Evolutionary conservation across 2,888 invertebrate genomes (phyloP).

Genomic region (Drosophila flavopinicola): DNA sequence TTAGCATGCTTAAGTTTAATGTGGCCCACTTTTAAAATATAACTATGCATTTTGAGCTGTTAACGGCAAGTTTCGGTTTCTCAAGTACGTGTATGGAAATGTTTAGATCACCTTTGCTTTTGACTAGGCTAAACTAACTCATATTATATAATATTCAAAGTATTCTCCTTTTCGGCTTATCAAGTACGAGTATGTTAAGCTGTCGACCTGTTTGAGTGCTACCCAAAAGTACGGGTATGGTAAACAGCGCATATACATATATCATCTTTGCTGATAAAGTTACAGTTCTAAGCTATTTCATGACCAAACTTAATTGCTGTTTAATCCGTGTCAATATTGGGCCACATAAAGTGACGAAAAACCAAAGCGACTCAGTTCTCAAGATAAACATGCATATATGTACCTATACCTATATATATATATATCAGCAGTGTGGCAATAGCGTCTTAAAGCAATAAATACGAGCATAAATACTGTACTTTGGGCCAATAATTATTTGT

Average conservation of each 20-base stretch:
- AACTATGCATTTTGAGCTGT: not conserved
- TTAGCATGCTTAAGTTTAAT: slow-evolving; percentile 14
- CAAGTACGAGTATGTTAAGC: not conserved
- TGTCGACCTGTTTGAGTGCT: not conserved
- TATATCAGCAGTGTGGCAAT: slow-evolving; percentile 20
- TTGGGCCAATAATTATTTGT: slow-evolving; percentile 45
- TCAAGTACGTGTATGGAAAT: no score
- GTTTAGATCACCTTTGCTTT: no score
- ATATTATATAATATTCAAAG: not conserved
- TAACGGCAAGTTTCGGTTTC: no score
- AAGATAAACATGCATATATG: slow-evolving; percentile 26
- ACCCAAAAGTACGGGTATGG: slow-evolving; percentile 3
- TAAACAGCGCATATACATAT: slow-evolving; percentile 4
- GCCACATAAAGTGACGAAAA: slow-evolving; percentile 32
- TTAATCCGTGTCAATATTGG: slow-evolving; percentile 70
- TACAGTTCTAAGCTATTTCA: slow-evolving; percentile 65
- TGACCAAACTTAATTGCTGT: slow-evolving; percentile 68
- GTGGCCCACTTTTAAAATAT: slow-evolving; percentile 9
- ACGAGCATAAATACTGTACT: slow-evolving; percentile 26
- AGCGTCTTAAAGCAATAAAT: slow-evolving; percentile 17
- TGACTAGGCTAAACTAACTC: not conserved
- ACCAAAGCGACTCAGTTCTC: slow-evolving; percentile 42
- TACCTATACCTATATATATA: no score
- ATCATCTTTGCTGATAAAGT: slow-evolving; percentile 9
- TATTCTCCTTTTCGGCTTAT: not conserved